phyloP scores from a whole-genome alignment of 2,113 vertebrate genomes.

The Coracopsis vasa region DNA sequence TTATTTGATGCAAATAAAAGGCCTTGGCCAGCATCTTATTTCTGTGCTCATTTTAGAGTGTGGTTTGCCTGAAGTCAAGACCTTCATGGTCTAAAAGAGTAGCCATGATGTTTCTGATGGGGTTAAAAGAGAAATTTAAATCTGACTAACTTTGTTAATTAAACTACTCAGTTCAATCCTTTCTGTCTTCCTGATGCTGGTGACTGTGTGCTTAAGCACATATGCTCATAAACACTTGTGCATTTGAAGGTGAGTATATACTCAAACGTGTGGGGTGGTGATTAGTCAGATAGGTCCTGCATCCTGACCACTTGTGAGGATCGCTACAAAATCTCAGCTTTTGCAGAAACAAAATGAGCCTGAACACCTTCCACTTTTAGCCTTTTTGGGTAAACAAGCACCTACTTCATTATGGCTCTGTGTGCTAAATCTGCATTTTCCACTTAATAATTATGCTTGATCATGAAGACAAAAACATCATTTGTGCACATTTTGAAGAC shows the following conservation, averaged over 20 bases:
- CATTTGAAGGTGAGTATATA: neutral
- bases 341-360: neutral
- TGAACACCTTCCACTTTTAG: neutral
- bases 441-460: neutral
- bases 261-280: rapidly evolving
- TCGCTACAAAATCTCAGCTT: neutral
- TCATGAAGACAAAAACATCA: neutral
- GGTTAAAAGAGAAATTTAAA: neutral
- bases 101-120: neutral
- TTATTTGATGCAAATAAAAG: neutral
- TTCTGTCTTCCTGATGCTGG: neutral
- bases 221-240: neutral
- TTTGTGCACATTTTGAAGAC: neutral
- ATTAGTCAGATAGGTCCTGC: neutral
- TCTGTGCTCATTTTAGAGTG: neutral
- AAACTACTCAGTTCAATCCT: neutral
- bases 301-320: rapidly evolving
- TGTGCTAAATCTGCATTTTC: neutral
- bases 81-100: neutral
- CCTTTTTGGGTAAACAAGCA: neutral
- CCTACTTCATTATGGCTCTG: neutral
- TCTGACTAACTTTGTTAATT: neutral
- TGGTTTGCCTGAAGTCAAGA: neutral
- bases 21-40: no score
- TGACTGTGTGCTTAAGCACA: rapidly evolving